Conservation (phyloP, 2,888 invertebrate genomes). For the Epirrhoe alternata region DNA sequence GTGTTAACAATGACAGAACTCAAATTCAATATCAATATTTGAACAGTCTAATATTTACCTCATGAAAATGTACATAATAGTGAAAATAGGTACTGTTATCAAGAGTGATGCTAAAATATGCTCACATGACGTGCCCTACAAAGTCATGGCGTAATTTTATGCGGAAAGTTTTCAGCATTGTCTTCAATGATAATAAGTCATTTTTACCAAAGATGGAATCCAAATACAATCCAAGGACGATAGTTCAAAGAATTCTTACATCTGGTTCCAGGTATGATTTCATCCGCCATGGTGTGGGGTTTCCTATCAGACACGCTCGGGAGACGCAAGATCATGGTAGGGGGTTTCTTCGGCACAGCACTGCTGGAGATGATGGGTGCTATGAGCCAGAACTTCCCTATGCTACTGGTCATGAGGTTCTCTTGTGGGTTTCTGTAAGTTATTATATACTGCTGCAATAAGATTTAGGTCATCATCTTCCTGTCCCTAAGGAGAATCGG, state of each 20-base stretch:
- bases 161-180: background rate
- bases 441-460: too few relatives aligned
- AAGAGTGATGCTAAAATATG: slow-evolving; percentile 12
- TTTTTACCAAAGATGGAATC: background rate
- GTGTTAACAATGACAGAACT: background rate
- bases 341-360: slow-evolving; percentile 87
- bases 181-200: slow-evolving; percentile 1
- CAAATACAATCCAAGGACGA: too few relatives aligned
- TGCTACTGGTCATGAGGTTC: slow-evolving; percentile 89
- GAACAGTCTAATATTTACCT: background rate
- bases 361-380: slow-evolving; percentile 87
- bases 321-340: slow-evolving; percentile 87
- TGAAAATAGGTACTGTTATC: slow-evolving; percentile 34
- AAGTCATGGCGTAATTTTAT: background rate
- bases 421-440: slow-evolving; percentile 90
- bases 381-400: slow-evolving; percentile 87
- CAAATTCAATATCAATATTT: background rate
- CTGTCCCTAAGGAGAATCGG: background rate
- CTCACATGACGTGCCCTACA: background rate
- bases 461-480: background rate
- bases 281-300: slow-evolving; percentile 91
- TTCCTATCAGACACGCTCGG: slow-evolving; percentile 91
- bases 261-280: slow-evolving; percentile 88
- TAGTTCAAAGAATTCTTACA: too few relatives aligned
- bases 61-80: background rate